These are phyloP conservation scores for Chelmon rostratus DNA, from an alignment of 2,797 vertebrate species.

Conservation along the genomic window DNA sequence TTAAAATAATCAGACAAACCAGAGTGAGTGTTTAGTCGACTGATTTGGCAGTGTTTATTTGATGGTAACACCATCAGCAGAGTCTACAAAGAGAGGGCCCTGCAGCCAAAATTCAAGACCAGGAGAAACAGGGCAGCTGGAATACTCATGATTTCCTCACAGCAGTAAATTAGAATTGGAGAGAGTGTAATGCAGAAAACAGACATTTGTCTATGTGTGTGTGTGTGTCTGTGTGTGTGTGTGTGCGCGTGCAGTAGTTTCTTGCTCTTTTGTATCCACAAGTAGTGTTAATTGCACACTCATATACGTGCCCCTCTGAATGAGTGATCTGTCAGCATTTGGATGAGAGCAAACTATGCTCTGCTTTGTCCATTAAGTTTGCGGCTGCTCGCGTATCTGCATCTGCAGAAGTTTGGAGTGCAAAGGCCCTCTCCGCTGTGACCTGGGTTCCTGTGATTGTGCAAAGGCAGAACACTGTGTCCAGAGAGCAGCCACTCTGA, in stretches of 20 bases:
- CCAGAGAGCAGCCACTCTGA: slow-evolving; percentile 77
- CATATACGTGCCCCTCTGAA: slow-evolving; percentile 18
- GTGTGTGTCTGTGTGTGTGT: slow-evolving; percentile 10
- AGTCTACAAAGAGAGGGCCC: slow-evolving; percentile 24
- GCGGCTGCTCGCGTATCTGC: slow-evolving; percentile 22
- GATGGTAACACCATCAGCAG: slow-evolving; percentile 28
- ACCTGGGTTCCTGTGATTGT: slow-evolving; percentile 89
- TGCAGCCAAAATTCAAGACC: slow-evolving; percentile 36
- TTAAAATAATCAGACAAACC: slow-evolving; percentile 3
- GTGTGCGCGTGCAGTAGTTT: slow-evolving; percentile 5
- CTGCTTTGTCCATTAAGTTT: slow-evolving; percentile 42
- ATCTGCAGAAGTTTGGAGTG: slow-evolving; percentile 52
- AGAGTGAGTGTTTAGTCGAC: neutral
- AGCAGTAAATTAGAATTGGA: slow-evolving; percentile 77
- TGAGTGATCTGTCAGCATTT: slow-evolving; percentile 39
- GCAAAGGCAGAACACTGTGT: slow-evolving; percentile 83
- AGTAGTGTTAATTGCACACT: slow-evolving; percentile 29
- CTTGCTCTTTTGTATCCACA: slow-evolving; percentile 6
- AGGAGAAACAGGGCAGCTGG: slow-evolving; percentile 71
- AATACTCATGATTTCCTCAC: slow-evolving; percentile 77
- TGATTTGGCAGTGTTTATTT: slow-evolving; percentile 38
- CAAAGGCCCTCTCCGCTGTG: slow-evolving; percentile 74
- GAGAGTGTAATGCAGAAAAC: slow-evolving; percentile 81
- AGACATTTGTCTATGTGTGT: slow-evolving; percentile 64
- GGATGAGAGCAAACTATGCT: slow-evolving; percentile 28